Conservation (phyloP, 1,140 invertebrate species). For the Drosophila virilis region DNA sequence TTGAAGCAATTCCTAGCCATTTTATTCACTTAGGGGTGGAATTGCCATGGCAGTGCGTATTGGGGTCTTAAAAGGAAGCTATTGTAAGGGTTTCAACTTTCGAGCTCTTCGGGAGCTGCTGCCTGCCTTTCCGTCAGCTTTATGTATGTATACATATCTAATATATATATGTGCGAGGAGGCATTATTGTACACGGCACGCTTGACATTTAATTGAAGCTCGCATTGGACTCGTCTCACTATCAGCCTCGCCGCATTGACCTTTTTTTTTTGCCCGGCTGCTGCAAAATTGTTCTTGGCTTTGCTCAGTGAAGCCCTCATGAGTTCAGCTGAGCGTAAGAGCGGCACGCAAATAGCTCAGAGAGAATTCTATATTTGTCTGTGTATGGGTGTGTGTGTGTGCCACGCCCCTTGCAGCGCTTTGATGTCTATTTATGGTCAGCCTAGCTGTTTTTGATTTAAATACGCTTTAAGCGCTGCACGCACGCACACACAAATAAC, state of each 20-base stretch:
- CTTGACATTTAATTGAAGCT: conserved; percentile 50
- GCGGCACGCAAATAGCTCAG: conserved; percentile 66
- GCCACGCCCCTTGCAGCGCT: conserved; percentile 46
- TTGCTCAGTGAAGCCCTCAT: conserved; percentile 64
- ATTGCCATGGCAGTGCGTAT: too few relatives aligned
- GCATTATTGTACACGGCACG: not conserved
- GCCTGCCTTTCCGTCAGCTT: too few relatives aligned
- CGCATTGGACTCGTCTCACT: conserved; percentile 57
- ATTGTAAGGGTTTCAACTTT: too few relatives aligned
- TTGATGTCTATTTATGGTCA: conserved; percentile 76
- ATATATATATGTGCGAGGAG: too few relatives aligned
- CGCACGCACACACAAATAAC: conserved; percentile 7
- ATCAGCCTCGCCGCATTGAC: conserved; percentile 39
- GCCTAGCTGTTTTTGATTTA: conserved; percentile 44
- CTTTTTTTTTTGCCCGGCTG: conserved; percentile 19
- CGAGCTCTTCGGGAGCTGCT: too few relatives aligned
- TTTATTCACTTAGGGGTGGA: too few relatives aligned
- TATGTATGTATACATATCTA: not conserved
- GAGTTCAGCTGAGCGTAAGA: conserved; percentile 64
- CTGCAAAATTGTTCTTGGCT: conserved; percentile 18
- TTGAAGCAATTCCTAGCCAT: too few relatives aligned
- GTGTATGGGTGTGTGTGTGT: conserved; percentile 14
- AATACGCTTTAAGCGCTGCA: conserved; percentile 51
- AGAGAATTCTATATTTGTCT: not conserved
- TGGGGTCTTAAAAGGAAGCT: too few relatives aligned